Conservation (phyloP, 2,888 invertebrate genomes). For the Brachypalpus laphriformis region DNA sequence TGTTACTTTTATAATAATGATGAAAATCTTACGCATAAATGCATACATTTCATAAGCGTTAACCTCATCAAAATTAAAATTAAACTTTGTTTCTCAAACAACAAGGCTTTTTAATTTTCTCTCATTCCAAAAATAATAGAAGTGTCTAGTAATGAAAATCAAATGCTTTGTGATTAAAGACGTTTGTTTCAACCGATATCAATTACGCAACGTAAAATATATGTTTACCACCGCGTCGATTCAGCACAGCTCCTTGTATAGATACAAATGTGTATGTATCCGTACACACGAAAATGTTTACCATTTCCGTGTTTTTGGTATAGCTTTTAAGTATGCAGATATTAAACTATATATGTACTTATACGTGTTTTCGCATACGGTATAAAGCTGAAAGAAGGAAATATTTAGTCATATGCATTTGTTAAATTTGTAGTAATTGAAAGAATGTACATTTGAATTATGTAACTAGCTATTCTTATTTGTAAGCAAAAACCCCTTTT, state of each 20-base stretch:
- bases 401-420: neutral
- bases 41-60: no score
- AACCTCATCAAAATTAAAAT: no score
- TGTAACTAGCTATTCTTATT: conserved; percentile 54
- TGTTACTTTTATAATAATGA: no score
- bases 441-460: conserved; percentile 29
- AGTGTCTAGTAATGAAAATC: no score
- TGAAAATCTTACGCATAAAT: no score
- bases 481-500: conserved; percentile 48
- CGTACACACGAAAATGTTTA: neutral
- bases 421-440: neutral
- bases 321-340: neutral
- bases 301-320: neutral
- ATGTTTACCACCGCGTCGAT: neutral
- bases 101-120: no score
- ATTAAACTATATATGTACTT: no score
- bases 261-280: neutral
- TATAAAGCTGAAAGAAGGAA: neutral
- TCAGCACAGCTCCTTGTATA: neutral
- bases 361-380: neutral
- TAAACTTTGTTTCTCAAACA: no score
- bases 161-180: no score
- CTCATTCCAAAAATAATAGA: no score
- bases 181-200: neutral
- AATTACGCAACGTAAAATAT: neutral